A percentile compares a stretch with the other conserved stretches of the same genome.
Evolutionary conservation across 2,888 invertebrate species (phyloP).

Genomic region (Drosophila lutescens): DNA sequence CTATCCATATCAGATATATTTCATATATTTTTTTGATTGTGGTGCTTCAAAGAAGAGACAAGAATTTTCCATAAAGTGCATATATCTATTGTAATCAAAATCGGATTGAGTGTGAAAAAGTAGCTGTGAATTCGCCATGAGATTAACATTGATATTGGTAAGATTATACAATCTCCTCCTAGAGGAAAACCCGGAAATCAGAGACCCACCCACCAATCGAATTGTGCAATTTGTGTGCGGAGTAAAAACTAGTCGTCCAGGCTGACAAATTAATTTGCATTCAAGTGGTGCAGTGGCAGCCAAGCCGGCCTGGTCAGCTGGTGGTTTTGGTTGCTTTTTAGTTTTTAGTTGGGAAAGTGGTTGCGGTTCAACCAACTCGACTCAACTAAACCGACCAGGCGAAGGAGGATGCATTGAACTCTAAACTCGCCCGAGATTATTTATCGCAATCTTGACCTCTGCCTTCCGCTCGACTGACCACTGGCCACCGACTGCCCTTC

Average conservation of each 20-base stretch:
- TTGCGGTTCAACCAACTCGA: slow-evolving; percentile 23
- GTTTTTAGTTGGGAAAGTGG: slow-evolving; percentile 13
- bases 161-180: slow-evolving; percentile 28
- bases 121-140: slow-evolving; percentile 52
- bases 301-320: slow-evolving; percentile 54
- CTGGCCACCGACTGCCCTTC: slow-evolving; percentile 15
- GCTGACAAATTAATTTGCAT: slow-evolving; percentile 69
- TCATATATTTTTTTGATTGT: background rate
- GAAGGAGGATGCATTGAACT: slow-evolving; percentile 30
- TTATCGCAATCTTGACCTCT: slow-evolving; percentile 27
- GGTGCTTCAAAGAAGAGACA: background rate
- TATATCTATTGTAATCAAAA: background rate
- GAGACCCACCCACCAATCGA: slow-evolving; percentile 20
- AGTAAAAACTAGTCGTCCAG: slow-evolving; percentile 25
- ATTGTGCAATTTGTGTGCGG: slow-evolving; percentile 26
- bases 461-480: slow-evolving; percentile 40
- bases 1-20: background rate
- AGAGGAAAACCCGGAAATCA: slow-evolving; percentile 20
- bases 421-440: background rate
- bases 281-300: slow-evolving; percentile 43
- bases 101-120: slow-evolving; percentile 4
- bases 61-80: background rate
- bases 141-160: slow-evolving; percentile 71
- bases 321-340: background rate
- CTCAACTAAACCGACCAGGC: background rate